Conservation (phyloP, 2,888 invertebrate species). For the Phengaris alcon region DNA sequence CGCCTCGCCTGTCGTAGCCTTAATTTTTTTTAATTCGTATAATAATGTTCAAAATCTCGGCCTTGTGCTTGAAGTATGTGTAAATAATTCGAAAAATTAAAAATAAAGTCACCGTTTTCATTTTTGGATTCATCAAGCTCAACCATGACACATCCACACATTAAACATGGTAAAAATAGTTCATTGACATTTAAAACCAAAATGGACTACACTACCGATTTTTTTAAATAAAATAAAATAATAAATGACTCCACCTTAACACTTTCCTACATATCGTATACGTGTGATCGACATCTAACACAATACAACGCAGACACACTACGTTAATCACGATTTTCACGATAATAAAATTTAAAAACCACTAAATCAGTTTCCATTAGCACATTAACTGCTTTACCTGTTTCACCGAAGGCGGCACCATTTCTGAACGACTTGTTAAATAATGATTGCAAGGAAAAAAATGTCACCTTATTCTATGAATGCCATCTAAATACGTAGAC, state of each 20-base stretch:
- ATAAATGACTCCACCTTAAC: background rate
- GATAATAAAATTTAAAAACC: background rate
- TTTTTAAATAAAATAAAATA: conserved; percentile 33
- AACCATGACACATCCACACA: no score
- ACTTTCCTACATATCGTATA: conserved; percentile 34
- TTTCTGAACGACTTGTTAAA: background rate
- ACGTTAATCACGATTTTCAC: background rate
- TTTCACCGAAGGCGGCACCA: conserved; percentile 16
- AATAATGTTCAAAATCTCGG: no score
- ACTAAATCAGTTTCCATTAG: background rate
- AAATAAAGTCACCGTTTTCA: no score
- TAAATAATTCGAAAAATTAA: no score
- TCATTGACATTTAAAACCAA: background rate
- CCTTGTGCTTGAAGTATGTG: no score
- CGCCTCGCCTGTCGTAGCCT: no score
- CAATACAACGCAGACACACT: no score
- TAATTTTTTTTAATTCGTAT: no score
- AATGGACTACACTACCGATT: background rate
- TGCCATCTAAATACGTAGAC: background rate
- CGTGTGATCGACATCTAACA: conserved; percentile 24
- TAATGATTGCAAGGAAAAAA: conserved; percentile 13
- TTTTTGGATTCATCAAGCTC: no score
- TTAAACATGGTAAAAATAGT: background rate
- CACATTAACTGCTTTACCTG: conserved; percentile 2
- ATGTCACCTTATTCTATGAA: background rate